Percentiles rank a stretch among this genome's conserved stretches.
Evolutionary conservation across 2,113 vertebrate genomes (phyloP).

Genomic region (Pogonocichla stellata): DNA sequence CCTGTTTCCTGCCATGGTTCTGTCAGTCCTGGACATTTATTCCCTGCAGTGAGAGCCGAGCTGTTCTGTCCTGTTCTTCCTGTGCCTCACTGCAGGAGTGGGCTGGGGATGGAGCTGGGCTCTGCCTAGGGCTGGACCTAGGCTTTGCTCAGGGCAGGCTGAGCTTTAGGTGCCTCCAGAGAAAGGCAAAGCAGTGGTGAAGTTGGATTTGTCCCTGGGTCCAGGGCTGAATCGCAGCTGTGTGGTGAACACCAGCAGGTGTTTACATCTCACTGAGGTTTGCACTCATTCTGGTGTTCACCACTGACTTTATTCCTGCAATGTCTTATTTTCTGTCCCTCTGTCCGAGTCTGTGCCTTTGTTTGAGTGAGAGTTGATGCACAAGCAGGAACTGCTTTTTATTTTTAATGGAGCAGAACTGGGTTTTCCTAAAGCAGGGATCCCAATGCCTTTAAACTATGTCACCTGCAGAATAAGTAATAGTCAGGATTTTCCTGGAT

Average conservation of each 20-base stretch:
- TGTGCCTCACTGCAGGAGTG: background rate
- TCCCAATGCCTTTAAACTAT: background rate
- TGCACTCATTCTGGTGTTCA: fast-evolving
- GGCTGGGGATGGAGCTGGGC: background rate
- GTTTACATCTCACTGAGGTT: fast-evolving
- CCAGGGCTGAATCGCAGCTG: fast-evolving
- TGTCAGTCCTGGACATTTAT: fast-evolving
- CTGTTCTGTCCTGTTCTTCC: background rate
- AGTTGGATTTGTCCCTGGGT: fast-evolving
- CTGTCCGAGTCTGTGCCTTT: background rate
- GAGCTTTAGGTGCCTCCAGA: background rate
- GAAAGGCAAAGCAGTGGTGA: background rate
- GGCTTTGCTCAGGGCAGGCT: background rate
- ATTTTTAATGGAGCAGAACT: background rate
- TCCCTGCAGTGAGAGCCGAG: fast-evolving
- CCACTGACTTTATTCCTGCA: background rate
- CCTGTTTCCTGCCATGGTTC: fast-evolving
- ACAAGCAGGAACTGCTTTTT: background rate
- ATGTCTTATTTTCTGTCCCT: background rate
- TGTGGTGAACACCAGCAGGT: fast-evolving
- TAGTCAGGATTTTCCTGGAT: background rate
- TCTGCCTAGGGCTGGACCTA: fast-evolving
- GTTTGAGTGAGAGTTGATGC: background rate
- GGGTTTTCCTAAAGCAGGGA: background rate
- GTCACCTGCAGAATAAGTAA: background rate